Evolutionary conservation across 35 echinoderm and acorn worm species (phyloP), one percentile per base, ranked within the genome.

Genomic region (Strongylocentrotus purpuratus): DNA sequence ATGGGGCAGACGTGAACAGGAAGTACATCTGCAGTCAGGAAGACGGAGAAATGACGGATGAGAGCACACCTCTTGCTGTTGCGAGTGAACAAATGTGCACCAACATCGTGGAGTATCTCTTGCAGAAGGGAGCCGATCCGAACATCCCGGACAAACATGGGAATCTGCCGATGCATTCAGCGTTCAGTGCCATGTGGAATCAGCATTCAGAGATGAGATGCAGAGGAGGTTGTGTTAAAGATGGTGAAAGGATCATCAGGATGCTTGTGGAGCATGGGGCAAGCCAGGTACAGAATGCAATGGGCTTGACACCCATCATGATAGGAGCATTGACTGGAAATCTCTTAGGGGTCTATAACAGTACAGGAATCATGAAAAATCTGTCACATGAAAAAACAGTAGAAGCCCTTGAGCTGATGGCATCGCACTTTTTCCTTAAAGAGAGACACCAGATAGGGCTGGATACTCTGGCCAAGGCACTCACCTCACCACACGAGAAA

Each of bases 351-450:
- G 32, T 93, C 48, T 93, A 14, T 13, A n/a, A 93, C 46, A 58
- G n/a, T 31, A 46, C 32, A 32, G 32, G 17, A 32, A 50, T 48
- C 18, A 17, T 93, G n/a, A 28, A 8, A 22, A 58, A 58, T 93
- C 48, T 58, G n/a, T 93, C 91, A 13, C 33, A 47, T 31, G 31
- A 32, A 9, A 28, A 55, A 50, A 47, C 32, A 12, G 48, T 55
- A n/a, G 91, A 93, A 31, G 91, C 91, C n/a, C 91, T 93, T 33
- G 91, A 93, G 15, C 31, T 93, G 31, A 33, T 93, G 91, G 91
- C 46, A 33, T 93, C 91, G n/a, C 91, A 93, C 45, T 93, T 93
- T 14, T 93, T 93, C 17, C 48, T 58, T 3, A 32, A 4, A 7
- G 91, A 93, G 17, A 58, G 31, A 46, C n/a, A 46, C 31, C 45